Evolutionary conservation across 2,113 vertebrate genomes (phyloP), one percentile per base, ranked within the genome.

Genomic region (Poeciliopsis retropinna): DNA sequence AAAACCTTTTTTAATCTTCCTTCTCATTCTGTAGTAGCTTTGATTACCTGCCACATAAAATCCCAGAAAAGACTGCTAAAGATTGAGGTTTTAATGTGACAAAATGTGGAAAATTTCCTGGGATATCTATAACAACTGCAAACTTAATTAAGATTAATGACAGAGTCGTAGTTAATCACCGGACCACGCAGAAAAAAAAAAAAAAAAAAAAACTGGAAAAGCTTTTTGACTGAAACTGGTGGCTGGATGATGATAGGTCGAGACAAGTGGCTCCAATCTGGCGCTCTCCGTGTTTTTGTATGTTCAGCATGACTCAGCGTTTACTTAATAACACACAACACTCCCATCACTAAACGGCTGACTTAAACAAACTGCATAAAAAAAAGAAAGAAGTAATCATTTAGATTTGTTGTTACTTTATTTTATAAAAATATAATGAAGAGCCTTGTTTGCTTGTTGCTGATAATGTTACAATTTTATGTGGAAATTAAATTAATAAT

Each of bases 221-320:
- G 44, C 0, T 0, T 34, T 64, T 67, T 17, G 34, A 76, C 15
- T 11, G 39, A 63, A 74, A 44, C 44, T 66, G 37, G 78, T 34
- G 39, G 71, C 22, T 63, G 69, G 70, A 69, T 32, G 61, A 64
- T 80, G 37, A 72, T 0, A 4, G 9, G 30, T 64, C 62, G 79
- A 63, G 82, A 87, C 85, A 88, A 87, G 57, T 28, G 73, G 89
- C 77, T 83, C 72, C 73, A 72, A 89, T 92, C 80, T 76, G 29
- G 28, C 12, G 41, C 4, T 19, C 57, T 29, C 0, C 2, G 63
- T 71, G 69, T 73, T 83, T 62, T 79, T 84, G 79, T 67, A 14
- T 75, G 78, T 73, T 88, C 76, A 91, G 64, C 81, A 85, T 88
- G 88, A 91, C 88, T 90, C 89, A 88, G 90, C 89, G 82, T 68